phyloP scores from a whole-genome alignment of 1,140 invertebrate species.

The Dinothrombium tinctorium region DNA sequence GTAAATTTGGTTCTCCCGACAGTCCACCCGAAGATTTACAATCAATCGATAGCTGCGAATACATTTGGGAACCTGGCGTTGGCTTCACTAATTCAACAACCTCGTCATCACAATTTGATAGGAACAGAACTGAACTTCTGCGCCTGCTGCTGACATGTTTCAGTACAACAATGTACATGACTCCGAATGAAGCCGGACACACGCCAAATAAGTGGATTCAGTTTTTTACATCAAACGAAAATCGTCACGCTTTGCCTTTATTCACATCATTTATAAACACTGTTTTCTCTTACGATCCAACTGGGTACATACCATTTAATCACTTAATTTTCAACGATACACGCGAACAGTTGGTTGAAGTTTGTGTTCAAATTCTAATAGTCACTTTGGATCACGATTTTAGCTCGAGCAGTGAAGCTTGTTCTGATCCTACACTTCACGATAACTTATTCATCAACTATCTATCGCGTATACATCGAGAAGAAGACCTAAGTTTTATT shows the following conservation, averaged over 20 bases:
- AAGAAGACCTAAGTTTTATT: constrained; percentile 96
- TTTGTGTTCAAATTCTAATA: constrained; percentile 81
- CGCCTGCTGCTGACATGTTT: constrained; percentile 85
- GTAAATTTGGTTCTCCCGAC: constrained; percentile 7
- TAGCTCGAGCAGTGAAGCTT: neutral
- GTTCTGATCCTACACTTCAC: constrained; percentile 23
- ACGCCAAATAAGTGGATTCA: constrained; percentile 28
- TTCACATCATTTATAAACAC: constrained; percentile 95
- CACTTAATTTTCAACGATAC: constrained; percentile 87
- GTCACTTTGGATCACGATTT: constrained; percentile 23
- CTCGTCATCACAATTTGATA: constrained; percentile 41
- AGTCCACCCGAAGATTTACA: constrained; percentile 66
- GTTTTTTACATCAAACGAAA: constrained; percentile 29
- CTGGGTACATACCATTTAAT: constrained; percentile 88
- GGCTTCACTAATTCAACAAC: constrained; percentile 44
- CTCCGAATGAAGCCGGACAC: constrained; percentile 27
- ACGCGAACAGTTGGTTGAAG: constrained; percentile 79
- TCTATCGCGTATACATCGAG: constrained; percentile 84
- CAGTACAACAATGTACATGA: constrained; percentile 88
- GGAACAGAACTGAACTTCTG: constrained; percentile 70
- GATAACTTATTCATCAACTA: constrained; percentile 99
- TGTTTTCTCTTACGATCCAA: constrained; percentile 89
- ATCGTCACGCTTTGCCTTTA: constrained; percentile 71
- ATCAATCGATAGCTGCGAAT: constrained; percentile 93
- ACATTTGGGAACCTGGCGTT: constrained; percentile 98